Evolutionary conservation across 2,888 invertebrate species (phyloP), one percentile per base, ranked within the genome.

Genomic region (Cheilosia soror): DNA sequence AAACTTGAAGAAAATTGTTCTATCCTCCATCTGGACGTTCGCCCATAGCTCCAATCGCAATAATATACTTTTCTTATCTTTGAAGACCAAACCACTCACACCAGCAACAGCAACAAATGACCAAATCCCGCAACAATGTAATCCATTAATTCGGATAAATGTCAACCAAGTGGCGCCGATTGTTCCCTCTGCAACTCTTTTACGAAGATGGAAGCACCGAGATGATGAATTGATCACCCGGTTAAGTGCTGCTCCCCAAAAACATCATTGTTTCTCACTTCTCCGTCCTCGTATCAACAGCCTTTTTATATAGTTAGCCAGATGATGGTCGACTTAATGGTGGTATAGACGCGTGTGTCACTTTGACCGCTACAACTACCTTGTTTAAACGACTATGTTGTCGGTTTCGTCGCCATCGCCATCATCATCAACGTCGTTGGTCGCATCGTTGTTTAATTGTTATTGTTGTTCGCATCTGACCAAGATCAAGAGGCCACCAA

Each of bases 81-180:
- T 42, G 40, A 66, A 42, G 13, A 66, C 60, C 40, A 40, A 40
- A 60, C 13, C 57, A 29, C 29, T 15, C 57, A 29, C 33, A 29
- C 4, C 53, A 27, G 29, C 5, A 15, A 44, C 6, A 44, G n/a
- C 44, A 44, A 44, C 62, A 63, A 63, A n/a, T 13, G 11, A 49
- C 20, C 33, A 33, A 20, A 9, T n/a, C 6, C 40, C 60, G 77
- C 40, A 72, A 55, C 66, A 82, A 66, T 82, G 57, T 62, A 47
- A 58, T 73, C 78, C 62, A 78, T 83, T 83, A 83, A 83, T 83
- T 78, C 78, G 72, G 83, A 83, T 83, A 63, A 83, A 68, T 71
- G 83, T 83, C 83, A 83, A 73, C 66, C 78, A 63, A 68, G 72
- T 78, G 83, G 83, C 83, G 83, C 83, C 83, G 78, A 71, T 83